Base-by-base conservation (phyloP, 2,113 vertebrate genomes). In the Condylura cristata region DNA sequence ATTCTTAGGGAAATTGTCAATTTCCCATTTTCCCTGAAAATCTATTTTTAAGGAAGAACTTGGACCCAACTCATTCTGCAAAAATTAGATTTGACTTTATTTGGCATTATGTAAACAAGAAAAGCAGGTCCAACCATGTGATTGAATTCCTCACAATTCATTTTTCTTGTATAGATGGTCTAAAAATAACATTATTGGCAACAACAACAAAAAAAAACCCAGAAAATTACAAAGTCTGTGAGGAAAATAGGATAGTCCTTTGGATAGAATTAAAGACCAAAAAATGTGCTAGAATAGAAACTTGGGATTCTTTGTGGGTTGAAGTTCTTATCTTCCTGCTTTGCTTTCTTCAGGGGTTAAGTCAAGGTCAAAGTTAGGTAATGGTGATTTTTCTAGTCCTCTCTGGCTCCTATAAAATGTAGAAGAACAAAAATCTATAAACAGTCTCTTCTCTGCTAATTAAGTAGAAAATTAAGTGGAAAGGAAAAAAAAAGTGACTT, bases 1-100 rank as follows among this genome's bases (percentile, higher is more conserved):
- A 94, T 96, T 97, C 94, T 95, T 89, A 63, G 87, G 93, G 93
- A 96, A 97, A 97, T 96, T 95, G 94, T 97, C 93, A 91, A 96
- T 94, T 96, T 97, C 96, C 96, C 86, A 94, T 96, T 96, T 95
- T 95, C 86, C 68, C 86, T 87, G 95, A 96, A 96, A 97, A 96
- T 92, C 93, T 95, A 95, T 94, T 95, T 97, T 97, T 96, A 76
- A 79, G 66, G 86, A 86, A 91, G 80, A 93, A 79, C 89, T 94
- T 86, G 14, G 87, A 83, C 34, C 76, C 51, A 66, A 81, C 75
- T 95, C 53, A 37, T 93, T 89, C 76, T 82, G 13, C 94, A 84
- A 96, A 95, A 95, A 97, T 97, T 96, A 97, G 80, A 96, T 96
- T 95, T 97, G 75, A 95, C 58, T 94, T 89, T 86, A 80, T 71